Evolutionary conservation across 2,888 invertebrate species (phyloP).

Genomic region (Orgyia antiqua): DNA sequence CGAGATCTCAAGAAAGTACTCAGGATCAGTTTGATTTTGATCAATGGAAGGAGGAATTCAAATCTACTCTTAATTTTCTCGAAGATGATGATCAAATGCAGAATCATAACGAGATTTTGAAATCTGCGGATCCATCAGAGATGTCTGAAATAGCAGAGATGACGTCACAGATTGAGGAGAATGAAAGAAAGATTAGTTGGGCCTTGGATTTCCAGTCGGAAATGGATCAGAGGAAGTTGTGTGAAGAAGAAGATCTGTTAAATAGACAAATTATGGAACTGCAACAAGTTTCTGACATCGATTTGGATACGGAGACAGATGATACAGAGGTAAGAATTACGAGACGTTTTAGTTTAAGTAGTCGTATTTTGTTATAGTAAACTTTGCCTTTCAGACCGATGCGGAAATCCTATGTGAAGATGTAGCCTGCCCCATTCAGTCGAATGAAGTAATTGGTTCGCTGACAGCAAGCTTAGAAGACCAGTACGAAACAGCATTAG

Average conservation of each 20-base stretch:
- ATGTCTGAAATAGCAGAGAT: conserved; percentile 73
- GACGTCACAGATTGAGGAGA: conserved; percentile 75
- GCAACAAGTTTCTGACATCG: conserved; percentile 84
- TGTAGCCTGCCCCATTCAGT: conserved; percentile 29
- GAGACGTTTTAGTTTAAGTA: too few relatives aligned
- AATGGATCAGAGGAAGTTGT: conserved; percentile 84
- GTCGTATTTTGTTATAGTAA: not conserved
- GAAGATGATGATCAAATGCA: conserved; percentile 65
- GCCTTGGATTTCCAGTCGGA: conserved; percentile 82
- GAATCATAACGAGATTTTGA: conserved; percentile 60
- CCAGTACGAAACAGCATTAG: conserved; percentile 83
- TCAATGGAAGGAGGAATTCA: conserved; percentile 67
- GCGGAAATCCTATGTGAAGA: conserved; percentile 79
- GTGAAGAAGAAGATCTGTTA: conserved; percentile 86
- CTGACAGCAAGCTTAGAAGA: conserved; percentile 75
- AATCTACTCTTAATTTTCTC: conserved; percentile 58
- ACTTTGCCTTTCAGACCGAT: conserved; percentile 66
- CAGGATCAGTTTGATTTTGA: conserved; percentile 65
- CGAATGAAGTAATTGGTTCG: conserved; percentile 34
- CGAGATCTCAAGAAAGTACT: conserved; percentile 64
- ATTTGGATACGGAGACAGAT: conserved; percentile 89
- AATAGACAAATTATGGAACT: conserved; percentile 87
- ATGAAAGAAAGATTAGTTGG: conserved; percentile 77
- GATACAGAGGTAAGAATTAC: conserved; percentile 79
- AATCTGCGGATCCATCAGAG: conserved; percentile 64